phyloP scores from a whole-genome alignment of 1,140 invertebrate genomes.

The Zeugodacus cucurbitae region DNA sequence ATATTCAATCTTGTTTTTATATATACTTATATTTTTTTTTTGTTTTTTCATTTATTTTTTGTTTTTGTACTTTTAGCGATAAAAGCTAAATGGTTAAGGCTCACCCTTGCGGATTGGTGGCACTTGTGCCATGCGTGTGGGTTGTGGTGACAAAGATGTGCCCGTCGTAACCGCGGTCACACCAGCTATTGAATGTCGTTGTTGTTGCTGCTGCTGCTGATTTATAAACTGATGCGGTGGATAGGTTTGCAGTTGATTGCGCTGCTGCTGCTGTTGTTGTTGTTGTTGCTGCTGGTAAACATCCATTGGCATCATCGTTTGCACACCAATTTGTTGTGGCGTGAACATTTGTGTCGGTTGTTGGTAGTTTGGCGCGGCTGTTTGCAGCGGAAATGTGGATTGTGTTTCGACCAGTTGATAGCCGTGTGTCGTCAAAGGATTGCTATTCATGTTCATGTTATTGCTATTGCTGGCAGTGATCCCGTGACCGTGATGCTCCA shows the following conservation, averaged over 20 bases:
- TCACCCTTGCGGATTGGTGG: slow-evolving; percentile 61
- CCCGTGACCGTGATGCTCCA: slow-evolving; percentile 27
- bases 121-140: slow-evolving; percentile 19
- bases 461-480: slow-evolving; percentile 46
- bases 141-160: slow-evolving; percentile 30
- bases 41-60: slow-evolving; percentile 12
- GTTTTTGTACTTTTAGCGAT: slow-evolving; percentile 45
- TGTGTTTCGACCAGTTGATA: slow-evolving; percentile 1
- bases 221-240: slow-evolving; percentile 31
- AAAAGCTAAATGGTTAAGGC: slow-evolving; percentile 51
- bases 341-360: slow-evolving; percentile 18
- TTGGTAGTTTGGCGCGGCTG: not conserved
- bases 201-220: slow-evolving; percentile 45
- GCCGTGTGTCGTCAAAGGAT: not conserved
- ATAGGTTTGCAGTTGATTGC: slow-evolving; percentile 42
- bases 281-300: slow-evolving; percentile 43
- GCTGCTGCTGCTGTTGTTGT: slow-evolving; percentile 41
- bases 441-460: slow-evolving; percentile 45
- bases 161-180: not conserved
- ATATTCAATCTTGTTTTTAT: not conserved
- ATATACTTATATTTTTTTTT: not conserved
- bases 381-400: slow-evolving; percentile 21
- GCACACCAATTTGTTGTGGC: slow-evolving; percentile 32
- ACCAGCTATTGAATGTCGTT: not conserved
- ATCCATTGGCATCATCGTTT: slow-evolving; percentile 6